Base-by-base conservation (phyloP, 2,888 invertebrate genomes). In the Bedellia somnulentella region DNA sequence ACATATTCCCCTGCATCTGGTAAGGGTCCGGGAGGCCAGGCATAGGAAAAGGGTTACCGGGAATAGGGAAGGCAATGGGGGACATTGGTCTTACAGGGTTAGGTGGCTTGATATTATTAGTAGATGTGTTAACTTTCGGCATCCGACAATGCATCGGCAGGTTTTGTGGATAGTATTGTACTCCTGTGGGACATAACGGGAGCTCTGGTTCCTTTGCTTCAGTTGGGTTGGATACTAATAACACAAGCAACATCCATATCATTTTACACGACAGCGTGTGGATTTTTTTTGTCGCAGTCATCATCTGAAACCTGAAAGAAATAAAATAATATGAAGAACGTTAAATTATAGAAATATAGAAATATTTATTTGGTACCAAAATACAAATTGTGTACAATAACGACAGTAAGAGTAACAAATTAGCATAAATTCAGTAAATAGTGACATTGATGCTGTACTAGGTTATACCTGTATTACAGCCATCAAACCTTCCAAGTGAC, bases 101-200 rank as follows among this genome's bases (percentile, higher is more conserved):
- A 15, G 22, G 29, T n/a, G 13, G 5, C 14, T n/a, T 14, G 25
- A 5, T 3, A 24, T 15, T 4, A 11, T 15, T 5, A 16, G 15
- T 17, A 27, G 34, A 4, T 45, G 40, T 10, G 40, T 39, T 25
- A 36, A 47, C 5, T 44, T n/a, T 45, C 13, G 63, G 59, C 61
- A 71, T 49, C n/a, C 64, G 56, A 33, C 73, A 73, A 39, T 73
- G 73, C 70, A 73, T 63, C 0, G 73, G 73, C 10, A 73, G 44
- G 24, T 45, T 53, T 44, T 70, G 70, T 11, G 73, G 73, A 14
- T 71, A 59, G 38, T 40, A 71, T 24, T 58, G 48, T 17, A 64
- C 40, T 24, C 56, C 52, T 2, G 57, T 56, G 2, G 73, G 73
- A 39, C 73, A 73, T 43, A 52, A 30, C 4, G 73, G 73, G 16